Evolutionary conservation across 2,888 invertebrate genomes (phyloP).

Genomic region (Baccha elongata): DNA sequence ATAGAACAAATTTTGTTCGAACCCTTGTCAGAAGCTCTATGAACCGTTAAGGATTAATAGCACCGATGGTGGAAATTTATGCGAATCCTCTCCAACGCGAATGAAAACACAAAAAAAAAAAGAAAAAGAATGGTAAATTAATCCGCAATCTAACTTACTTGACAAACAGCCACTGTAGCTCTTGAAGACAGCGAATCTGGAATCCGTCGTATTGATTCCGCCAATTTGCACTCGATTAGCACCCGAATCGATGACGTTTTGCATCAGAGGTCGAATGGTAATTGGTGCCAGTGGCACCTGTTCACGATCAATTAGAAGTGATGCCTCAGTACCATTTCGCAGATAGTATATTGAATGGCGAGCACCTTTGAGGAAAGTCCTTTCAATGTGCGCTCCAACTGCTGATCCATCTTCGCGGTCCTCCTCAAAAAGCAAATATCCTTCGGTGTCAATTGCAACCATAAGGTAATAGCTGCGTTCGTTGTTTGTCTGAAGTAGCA

Average conservation of each 20-base stretch:
- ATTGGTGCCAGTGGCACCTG: slow-evolving; percentile 88
- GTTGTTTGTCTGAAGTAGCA: slow-evolving; percentile 92
- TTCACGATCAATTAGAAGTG: slow-evolving; percentile 89
- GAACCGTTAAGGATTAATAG: slow-evolving; percentile 78
- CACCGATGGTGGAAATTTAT: slow-evolving; percentile 76
- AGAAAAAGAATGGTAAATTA: not conserved
- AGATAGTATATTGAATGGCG: slow-evolving; percentile 88
- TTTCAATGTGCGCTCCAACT: slow-evolving; percentile 88
- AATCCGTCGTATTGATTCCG: slow-evolving; percentile 92
- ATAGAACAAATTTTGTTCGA: slow-evolving; percentile 47
- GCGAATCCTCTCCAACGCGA: slow-evolving; percentile 38
- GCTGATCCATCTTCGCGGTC: slow-evolving; percentile 88
- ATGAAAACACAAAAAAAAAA: slow-evolving; percentile 27
- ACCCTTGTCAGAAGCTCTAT: slow-evolving; percentile 76
- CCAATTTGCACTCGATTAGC: slow-evolving; percentile 94
- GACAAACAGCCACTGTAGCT: slow-evolving; percentile 95
- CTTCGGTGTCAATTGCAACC: slow-evolving; percentile 91
- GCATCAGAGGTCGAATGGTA: slow-evolving; percentile 87
- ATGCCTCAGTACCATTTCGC: slow-evolving; percentile 89
- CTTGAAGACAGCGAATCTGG: slow-evolving; percentile 91
- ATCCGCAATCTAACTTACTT: slow-evolving; percentile 85
- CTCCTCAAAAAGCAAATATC: slow-evolving; percentile 92
- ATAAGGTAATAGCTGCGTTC: slow-evolving; percentile 92
- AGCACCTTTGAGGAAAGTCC: slow-evolving; percentile 91
- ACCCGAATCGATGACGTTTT: slow-evolving; percentile 85